phyloP scores from a whole-genome alignment of 2,797 vertebrate species.

The Vireo griseus region DNA sequence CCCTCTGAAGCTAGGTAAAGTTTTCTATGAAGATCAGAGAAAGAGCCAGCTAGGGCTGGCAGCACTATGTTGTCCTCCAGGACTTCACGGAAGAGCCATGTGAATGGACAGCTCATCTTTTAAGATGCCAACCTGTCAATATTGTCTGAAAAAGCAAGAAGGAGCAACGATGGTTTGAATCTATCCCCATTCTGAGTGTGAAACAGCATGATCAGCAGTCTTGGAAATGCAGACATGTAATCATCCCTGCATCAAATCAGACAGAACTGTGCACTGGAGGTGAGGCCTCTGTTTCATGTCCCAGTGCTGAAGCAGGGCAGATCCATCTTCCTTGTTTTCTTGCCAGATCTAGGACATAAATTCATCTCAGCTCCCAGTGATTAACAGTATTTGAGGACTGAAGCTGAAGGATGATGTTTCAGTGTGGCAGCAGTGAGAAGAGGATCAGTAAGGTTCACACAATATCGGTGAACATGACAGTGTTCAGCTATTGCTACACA shows the following conservation, averaged over 20 bases:
- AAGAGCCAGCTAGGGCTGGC: background rate
- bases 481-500: background rate
- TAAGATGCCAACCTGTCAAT: background rate
- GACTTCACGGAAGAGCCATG: background rate
- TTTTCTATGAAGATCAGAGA: background rate
- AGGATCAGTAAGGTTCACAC: background rate
- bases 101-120: background rate
- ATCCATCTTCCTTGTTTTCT: background rate
- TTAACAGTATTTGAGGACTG: background rate
- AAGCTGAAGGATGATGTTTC: background rate
- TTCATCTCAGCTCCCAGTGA: background rate
- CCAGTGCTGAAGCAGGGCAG: background rate
- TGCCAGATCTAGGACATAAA: background rate
- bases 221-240: background rate
- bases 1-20: background rate
- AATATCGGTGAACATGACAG: rapidly evolving
- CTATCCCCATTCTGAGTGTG: background rate
- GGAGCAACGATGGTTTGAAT: background rate
- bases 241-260: background rate
- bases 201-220: background rate
- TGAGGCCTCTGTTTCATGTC: background rate
- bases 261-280: background rate
- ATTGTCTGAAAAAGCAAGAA: background rate
- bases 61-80: background rate
- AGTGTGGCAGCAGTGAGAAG: background rate